phyloP scores from a whole-genome alignment of 2,113 vertebrate species.

The Camelus bactrianus region DNA sequence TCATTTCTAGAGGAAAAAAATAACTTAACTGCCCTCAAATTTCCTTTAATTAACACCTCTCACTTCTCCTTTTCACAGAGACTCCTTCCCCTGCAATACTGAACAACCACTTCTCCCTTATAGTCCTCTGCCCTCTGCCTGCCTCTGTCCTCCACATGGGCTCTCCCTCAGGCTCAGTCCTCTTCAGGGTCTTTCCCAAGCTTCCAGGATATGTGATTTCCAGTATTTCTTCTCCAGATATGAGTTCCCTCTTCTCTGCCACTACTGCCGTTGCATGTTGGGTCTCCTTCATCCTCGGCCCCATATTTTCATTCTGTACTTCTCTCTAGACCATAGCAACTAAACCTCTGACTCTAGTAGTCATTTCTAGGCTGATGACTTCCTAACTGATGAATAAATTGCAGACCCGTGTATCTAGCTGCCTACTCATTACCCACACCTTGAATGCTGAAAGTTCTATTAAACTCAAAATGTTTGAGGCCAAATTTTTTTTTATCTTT shows the following conservation, averaged over 20 bases:
- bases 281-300: neutral
- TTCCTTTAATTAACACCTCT: neutral
- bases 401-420: neutral
- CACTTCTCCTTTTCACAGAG: neutral
- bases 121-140: neutral
- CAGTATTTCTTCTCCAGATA: neutral
- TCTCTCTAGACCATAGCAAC: neutral
- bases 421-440: neutral
- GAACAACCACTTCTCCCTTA: fast-evolving
- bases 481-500: neutral
- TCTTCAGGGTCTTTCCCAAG: neutral
- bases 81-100: neutral
- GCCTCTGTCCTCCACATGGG: neutral
- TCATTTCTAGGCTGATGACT: neutral
- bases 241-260: neutral
- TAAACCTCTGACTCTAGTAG: neutral
- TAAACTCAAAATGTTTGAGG: neutral
- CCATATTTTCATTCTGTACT: neutral
- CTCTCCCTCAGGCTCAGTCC: fast-evolving
- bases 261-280: too few relatives aligned
- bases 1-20: neutral
- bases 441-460: neutral
- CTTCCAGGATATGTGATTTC: neutral
- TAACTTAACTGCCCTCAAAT: neutral
- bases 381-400: neutral